Evolutionary conservation across 1,140 invertebrate species (phyloP), one percentile per base, ranked within the genome.

Genomic region (Goniozus legneri): DNA sequence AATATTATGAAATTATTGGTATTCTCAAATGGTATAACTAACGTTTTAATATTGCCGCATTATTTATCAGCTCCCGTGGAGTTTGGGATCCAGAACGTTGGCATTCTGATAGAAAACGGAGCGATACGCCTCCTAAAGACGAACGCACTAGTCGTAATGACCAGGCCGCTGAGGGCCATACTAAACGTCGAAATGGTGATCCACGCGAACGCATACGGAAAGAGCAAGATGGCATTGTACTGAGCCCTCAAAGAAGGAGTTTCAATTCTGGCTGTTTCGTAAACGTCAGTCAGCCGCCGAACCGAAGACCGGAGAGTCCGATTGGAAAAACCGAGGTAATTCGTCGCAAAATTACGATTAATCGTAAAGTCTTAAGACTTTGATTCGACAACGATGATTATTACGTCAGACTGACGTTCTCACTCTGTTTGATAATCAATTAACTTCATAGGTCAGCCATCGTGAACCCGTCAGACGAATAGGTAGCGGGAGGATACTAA

Each of bases 181-280:
- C 16, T 14, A 59, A 82, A 69, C 75, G 84, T 36, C 77, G 84
- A 24, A 78, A 82, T 30, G 82, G 81, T n/a, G 85, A 89, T 72
- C 87, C 87, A 1, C 80, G 85, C 27, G 88, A 90, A 62, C 79
- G 88, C 27, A 78, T 92, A 34, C 85, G 88, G 33, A 87, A 89
- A 62, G 89, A 91, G 64, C 85, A 86, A 64, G 87, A 89, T 67
- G 85, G 85, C 13, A 91, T 92, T 50, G 85, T 91, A 34, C 69
- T 92, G 39, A 88, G 86, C 64, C 90, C 90, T 32, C 89, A 91
- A 63, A 79, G 90, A 6, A 79, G 85, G 31, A 88, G 85, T 66
- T 92, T 92, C 77, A 88, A 86, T 52, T 87, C 87, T 10, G 90
- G 90, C 37, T 92, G 90, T 73, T 86, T 81, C 48, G 84, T 86